These are phyloP conservation scores for Cladorhizidae sp. DNA, from an alignment of 37 sponge, comb jelly and placozoan genomes.

Conservation along the genomic window DNA sequence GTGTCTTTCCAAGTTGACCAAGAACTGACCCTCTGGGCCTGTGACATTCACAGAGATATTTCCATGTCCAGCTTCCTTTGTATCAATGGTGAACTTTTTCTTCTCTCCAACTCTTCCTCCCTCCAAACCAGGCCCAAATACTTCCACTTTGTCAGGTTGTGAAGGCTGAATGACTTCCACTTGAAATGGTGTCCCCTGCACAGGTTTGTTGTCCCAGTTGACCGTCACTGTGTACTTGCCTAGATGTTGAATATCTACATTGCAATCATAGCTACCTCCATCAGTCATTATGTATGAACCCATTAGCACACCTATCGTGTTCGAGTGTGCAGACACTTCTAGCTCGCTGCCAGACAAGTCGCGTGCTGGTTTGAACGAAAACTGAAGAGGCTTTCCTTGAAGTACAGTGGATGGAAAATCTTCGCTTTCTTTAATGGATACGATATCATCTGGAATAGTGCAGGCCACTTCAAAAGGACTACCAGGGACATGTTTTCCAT, in stretches of 20 bases:
- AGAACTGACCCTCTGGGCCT: slow-evolving; percentile 75
- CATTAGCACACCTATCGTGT: background rate
- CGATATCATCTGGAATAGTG: slow-evolving; percentile 3
- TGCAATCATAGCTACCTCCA: slow-evolving; percentile 37
- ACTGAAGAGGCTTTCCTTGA: slow-evolving; percentile 29
- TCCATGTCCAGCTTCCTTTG: slow-evolving; percentile 72
- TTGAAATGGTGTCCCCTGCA: slow-evolving; percentile 76
- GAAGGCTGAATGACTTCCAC: slow-evolving; percentile 41
- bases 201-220: slow-evolving; percentile 35
- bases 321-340: slow-evolving; percentile 42
- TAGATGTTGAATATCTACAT: slow-evolving; percentile 19
- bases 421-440: background rate
- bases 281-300: slow-evolving; percentile 10
- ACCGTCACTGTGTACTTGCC: slow-evolving; percentile 53
- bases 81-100: slow-evolving; percentile 73
- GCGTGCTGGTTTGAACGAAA: slow-evolving; percentile 23
- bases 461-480: slow-evolving; percentile 69
- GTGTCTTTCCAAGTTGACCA: slow-evolving; percentile 59
- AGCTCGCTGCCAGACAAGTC: slow-evolving; percentile 22
- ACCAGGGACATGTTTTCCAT: slow-evolving; percentile 60
- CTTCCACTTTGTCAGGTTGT: slow-evolving; percentile 64
- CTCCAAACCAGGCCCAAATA: slow-evolving; percentile 64
- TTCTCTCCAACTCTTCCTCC: slow-evolving; percentile 62
- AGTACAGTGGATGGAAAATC: background rate
- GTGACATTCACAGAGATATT: slow-evolving; percentile 65